phyloP scores from a whole-genome alignment of 2,113 vertebrate species.

The Cygnus buccinator region DNA sequence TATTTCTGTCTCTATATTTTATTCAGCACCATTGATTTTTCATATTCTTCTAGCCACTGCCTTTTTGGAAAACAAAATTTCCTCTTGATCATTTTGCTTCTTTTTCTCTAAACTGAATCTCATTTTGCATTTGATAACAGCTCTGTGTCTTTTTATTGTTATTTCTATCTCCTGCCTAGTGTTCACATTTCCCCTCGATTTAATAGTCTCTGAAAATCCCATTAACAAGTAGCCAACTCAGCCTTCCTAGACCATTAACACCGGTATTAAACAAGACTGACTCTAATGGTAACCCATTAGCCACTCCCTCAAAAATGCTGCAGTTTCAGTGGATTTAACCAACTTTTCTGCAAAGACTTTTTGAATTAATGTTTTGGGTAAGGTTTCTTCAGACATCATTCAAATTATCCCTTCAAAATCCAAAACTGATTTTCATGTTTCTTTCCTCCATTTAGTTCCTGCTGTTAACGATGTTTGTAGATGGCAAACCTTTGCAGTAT shows the following conservation, averaged over 20 bases:
- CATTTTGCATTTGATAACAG: not conserved
- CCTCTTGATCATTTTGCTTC: not conserved
- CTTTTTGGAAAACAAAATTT: not conserved
- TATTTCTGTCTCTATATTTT: not conserved
- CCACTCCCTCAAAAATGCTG: not conserved
- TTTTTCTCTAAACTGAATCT: not conserved
- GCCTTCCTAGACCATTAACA: not conserved
- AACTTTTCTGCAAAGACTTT: not conserved
- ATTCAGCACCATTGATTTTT: not conserved
- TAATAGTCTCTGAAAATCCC: not conserved
- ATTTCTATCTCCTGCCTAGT: not conserved
- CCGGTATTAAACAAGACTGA: not conserved
- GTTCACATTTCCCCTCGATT: not conserved
- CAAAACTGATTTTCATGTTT: not conserved
- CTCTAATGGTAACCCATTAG: not conserved
- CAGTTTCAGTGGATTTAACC: not conserved
- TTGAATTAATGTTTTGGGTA: not conserved
- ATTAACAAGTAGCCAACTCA: constrained; percentile 18
- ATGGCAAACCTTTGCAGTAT: not conserved
- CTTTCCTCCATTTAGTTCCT: not conserved
- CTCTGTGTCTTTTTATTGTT: not conserved
- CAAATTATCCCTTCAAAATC: not conserved
- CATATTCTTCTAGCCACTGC: not conserved
- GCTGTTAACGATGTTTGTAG: not conserved
- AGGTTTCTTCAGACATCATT: not conserved